Evolutionary conservation across 1,140 invertebrate species (phyloP).

Genomic region (Drosophila grimshawi): DNA sequence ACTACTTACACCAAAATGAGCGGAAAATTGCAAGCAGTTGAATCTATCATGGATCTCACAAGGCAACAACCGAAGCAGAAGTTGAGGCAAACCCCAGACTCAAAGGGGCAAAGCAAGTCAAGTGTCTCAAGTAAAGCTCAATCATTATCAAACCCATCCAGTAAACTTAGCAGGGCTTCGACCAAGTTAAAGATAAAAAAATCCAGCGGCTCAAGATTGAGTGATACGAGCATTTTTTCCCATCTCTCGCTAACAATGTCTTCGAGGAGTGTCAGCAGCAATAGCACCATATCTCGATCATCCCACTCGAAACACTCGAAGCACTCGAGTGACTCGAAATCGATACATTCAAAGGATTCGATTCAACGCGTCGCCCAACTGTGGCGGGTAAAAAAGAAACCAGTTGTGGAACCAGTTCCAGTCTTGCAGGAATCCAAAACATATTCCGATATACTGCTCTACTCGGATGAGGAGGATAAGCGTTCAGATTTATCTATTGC

Average conservation of each 20-base stretch:
- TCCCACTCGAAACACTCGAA: no score
- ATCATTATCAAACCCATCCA: no score
- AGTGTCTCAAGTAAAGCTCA: no score
- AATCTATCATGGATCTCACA: background rate
- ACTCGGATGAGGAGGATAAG: background rate
- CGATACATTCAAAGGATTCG: background rate
- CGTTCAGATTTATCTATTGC: no score
- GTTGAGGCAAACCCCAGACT: no score
- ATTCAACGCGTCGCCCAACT: background rate
- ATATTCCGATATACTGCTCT: background rate
- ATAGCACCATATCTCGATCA: no score
- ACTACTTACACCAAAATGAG: background rate
- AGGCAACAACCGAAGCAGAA: no score
- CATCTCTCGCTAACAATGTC: background rate
- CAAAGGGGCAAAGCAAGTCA: no score
- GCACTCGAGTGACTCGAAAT: no score
- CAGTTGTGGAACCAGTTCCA: background rate
- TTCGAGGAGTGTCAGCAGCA: no score
- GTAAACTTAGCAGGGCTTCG: no score
- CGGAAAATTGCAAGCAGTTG: background rate
- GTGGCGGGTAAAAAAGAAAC: background rate
- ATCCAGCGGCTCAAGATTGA: background rate
- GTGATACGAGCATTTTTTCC: background rate
- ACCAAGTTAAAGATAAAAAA: background rate
- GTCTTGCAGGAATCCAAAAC: background rate